Evolutionary conservation across 1,140 invertebrate genomes (phyloP).

Genomic region (Zaprionus tsacasi): DNA sequence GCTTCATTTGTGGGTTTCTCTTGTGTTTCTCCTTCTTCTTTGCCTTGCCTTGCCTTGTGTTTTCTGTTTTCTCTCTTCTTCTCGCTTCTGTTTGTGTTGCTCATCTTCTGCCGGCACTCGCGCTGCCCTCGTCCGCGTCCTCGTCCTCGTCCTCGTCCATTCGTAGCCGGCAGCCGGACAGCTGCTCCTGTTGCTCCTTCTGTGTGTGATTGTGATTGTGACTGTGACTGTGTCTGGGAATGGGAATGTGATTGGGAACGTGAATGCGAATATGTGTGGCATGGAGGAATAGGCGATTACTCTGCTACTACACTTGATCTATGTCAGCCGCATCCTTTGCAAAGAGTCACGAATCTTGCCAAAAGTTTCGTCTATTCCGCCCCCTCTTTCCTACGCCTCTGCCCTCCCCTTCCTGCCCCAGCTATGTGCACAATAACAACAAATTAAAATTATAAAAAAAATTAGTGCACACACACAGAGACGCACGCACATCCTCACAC

Average conservation of each 20-base stretch:
- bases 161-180: constrained; percentile 19
- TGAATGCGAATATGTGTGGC: background rate
- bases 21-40: constrained; percentile 8
- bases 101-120: constrained; percentile 26
- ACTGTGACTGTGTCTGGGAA: background rate
- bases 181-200: background rate
- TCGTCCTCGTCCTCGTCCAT: too few species aligned
- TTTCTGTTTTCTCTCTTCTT: constrained; percentile 10
- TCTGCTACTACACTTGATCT: background rate
- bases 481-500: constrained; percentile 12
- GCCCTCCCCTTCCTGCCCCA: background rate
- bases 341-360: background rate
- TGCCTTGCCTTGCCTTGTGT: constrained; percentile 4
- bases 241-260: background rate
- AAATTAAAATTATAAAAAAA: constrained; percentile 59
- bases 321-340: background rate
- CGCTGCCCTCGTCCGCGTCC: background rate
- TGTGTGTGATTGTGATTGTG: background rate
- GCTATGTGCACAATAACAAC: constrained; percentile 46
- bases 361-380: background rate
- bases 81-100: constrained; percentile 36
- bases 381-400: background rate
- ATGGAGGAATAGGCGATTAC: background rate
- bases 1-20: constrained; percentile 41
- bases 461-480: constrained; percentile 30